Evolutionary conservation across 2,888 invertebrate genomes (phyloP).

Genomic region (Eilema sororculum): DNA sequence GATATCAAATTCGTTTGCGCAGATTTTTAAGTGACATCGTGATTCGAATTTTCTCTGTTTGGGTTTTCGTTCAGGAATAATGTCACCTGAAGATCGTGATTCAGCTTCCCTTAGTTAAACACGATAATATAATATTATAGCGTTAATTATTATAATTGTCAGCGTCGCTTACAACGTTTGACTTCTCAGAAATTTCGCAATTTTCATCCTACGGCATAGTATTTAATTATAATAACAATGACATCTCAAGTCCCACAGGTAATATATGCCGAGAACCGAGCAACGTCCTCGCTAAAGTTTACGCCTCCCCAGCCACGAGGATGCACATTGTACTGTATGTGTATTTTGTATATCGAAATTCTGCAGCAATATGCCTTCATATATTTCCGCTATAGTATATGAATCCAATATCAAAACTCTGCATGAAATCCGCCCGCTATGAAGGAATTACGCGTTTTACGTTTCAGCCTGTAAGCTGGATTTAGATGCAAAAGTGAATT

Average conservation of each 20-base stretch:
- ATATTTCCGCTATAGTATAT: slow-evolving; percentile 3
- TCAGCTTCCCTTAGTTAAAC: background rate
- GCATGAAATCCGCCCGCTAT: slow-evolving; percentile 12
- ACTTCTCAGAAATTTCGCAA: background rate
- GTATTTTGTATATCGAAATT: slow-evolving; percentile 10
- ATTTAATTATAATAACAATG: background rate
- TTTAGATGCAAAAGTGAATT: background rate
- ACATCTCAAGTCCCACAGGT: background rate
- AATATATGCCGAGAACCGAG: background rate
- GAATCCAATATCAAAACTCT: background rate
- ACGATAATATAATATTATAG: background rate
- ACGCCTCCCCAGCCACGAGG: background rate
- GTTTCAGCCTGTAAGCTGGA: slow-evolving; percentile 14
- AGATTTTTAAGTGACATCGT: background rate
- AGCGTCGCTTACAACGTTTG: background rate
- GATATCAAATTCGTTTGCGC: background rate
- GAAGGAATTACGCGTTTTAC: slow-evolving; percentile 15
- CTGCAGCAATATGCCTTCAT: slow-evolving; percentile 3
- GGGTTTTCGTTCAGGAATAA: background rate
- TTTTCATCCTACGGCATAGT: background rate
- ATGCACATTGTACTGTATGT: slow-evolving; percentile 14
- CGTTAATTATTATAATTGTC: background rate
- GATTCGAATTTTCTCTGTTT: background rate
- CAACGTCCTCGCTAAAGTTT: slow-evolving; percentile 7
- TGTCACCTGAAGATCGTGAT: background rate